These are phyloP conservation scores for Athripsodes cinereus DNA, from an alignment of 2,888 invertebrate genomes.

Conservation along the genomic window DNA sequence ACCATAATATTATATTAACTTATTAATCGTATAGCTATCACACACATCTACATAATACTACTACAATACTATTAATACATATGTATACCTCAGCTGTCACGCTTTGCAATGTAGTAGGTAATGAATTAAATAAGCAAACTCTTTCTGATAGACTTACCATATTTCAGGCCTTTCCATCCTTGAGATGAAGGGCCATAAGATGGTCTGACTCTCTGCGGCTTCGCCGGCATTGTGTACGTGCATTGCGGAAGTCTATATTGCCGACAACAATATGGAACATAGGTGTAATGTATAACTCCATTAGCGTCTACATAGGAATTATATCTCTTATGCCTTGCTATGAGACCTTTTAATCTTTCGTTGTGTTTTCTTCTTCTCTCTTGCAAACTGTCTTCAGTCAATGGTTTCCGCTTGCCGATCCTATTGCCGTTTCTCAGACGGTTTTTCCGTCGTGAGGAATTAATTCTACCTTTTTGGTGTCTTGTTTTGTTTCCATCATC, in stretches of 20 bases:
- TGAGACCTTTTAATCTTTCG: background rate
- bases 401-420: background rate
- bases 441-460: too few relatives aligned
- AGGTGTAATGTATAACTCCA: slow-evolving; percentile 27
- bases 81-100: too few relatives aligned
- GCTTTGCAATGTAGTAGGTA: too few relatives aligned
- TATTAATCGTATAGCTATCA: too few relatives aligned
- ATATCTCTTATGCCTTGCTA: slow-evolving; percentile 25
- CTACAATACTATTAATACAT: too few relatives aligned
- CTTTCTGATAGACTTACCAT: slow-evolving; percentile 23
- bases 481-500: background rate
- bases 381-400: background rate
- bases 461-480: background rate
- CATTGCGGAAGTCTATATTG: slow-evolving; percentile 21
- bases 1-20: too few relatives aligned
- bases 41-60: too few relatives aligned
- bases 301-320: slow-evolving; percentile 25
- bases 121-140: too few relatives aligned
- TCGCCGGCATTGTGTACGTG: slow-evolving; percentile 3
- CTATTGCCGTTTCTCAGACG: background rate
- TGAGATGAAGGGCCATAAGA: slow-evolving; percentile 22
- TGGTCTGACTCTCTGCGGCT: slow-evolving; percentile 9
- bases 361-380: background rate
- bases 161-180: slow-evolving; percentile 27
- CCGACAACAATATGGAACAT: slow-evolving; percentile 25